Percentiles rank a stretch among this genome's conserved stretches.
phyloP scores from a whole-genome alignment of 2,113 vertebrate genomes.

The Anhinga rufa region DNA sequence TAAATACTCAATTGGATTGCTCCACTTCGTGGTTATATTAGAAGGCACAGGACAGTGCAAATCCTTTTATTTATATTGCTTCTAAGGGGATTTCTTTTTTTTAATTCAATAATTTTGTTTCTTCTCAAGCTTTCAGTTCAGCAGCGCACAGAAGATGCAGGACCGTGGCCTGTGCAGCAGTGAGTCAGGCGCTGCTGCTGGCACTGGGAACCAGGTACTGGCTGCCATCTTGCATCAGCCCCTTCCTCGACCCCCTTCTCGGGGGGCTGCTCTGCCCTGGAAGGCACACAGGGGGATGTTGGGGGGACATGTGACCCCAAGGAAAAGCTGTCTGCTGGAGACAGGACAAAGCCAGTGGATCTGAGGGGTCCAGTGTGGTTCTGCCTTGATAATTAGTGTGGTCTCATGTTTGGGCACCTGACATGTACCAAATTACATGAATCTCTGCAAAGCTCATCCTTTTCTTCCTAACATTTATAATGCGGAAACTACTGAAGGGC shows the following conservation, averaged over 20 bases:
- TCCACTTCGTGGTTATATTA: neutral
- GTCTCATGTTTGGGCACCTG: neutral
- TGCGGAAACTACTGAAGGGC: neutral
- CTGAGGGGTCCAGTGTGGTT: rapidly evolving
- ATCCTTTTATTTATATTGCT: neutral
- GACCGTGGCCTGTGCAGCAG: neutral
- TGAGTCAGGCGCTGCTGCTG: rapidly evolving
- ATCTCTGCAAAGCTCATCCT: neutral
- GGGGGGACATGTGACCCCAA: neutral
- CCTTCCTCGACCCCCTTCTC: rapidly evolving
- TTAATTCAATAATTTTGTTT: neutral
- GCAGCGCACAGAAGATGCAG: neutral
- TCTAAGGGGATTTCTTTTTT: neutral
- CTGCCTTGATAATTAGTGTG: neutral
- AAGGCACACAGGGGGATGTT: neutral
- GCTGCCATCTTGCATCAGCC: neutral
- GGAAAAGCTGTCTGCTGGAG: neutral
- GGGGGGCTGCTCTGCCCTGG: neutral
- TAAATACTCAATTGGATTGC: neutral
- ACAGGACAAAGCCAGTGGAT: rapidly evolving
- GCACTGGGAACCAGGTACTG: neutral
- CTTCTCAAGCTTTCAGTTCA: neutral
- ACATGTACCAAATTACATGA: neutral
- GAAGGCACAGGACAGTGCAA: neutral
- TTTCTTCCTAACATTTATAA: neutral